Evolutionary conservation across 2,888 invertebrate species (phyloP).

Genomic region (Zeuzera pyrina): DNA sequence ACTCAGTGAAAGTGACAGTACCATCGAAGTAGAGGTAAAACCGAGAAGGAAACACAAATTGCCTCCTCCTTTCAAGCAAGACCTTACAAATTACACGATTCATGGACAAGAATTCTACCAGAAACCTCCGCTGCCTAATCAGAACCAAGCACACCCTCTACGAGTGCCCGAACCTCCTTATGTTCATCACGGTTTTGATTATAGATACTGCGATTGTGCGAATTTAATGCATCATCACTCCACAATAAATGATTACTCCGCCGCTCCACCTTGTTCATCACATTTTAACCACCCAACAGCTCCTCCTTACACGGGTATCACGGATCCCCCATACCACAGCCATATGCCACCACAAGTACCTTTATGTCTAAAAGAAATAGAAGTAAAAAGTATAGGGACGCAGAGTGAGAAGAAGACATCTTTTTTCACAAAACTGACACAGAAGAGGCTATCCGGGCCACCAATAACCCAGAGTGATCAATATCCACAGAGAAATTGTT

Average conservation of each 20-base stretch:
- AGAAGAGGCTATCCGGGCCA: slow-evolving; percentile 24
- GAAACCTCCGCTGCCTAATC: slow-evolving; percentile 29
- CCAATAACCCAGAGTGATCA: slow-evolving; percentile 1
- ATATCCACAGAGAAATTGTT: slow-evolving; percentile 19
- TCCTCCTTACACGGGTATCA: slow-evolving; percentile 18
- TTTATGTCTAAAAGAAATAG: slow-evolving; percentile 53
- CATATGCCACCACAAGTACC: slow-evolving; percentile 29
- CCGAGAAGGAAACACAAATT: too few relatives aligned
- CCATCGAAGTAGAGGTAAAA: slow-evolving; percentile 28
- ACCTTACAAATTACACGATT: slow-evolving; percentile 45
- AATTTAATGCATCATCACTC: slow-evolving; percentile 4
- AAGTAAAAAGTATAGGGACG: slow-evolving; percentile 55
- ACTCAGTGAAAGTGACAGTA: slow-evolving; percentile 38
- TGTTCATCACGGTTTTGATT: not conserved
- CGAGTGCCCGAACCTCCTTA: not conserved
- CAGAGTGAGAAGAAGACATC: slow-evolving; percentile 53
- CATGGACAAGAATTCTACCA: slow-evolving; percentile 39
- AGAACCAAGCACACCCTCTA: slow-evolving; percentile 5
- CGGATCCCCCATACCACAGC: slow-evolving; percentile 18
- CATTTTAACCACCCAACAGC: slow-evolving; percentile 19
- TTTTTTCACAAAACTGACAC: slow-evolving; percentile 40
- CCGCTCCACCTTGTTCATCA: slow-evolving; percentile 10
- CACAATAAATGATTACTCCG: slow-evolving; percentile 5
- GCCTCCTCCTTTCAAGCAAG: slow-evolving; percentile 40
- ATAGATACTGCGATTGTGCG: not conserved